phyloP scores from a whole-genome alignment of 2,797 vertebrate species.

The Rhynchotus rufescens region DNA sequence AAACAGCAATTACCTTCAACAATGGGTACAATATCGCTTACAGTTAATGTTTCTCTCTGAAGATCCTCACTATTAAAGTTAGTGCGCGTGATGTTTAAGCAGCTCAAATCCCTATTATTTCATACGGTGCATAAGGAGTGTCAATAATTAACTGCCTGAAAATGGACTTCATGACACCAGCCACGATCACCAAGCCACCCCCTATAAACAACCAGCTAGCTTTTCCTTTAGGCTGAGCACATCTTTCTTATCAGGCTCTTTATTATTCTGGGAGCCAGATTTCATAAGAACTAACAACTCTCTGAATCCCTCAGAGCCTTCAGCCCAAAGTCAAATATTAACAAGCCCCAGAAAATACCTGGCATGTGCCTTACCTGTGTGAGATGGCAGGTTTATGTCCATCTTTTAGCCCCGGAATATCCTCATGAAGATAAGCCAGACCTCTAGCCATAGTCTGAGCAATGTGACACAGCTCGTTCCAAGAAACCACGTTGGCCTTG shows the following conservation, averaged over 20 bases:
- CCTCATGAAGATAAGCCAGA: conserved; percentile 94
- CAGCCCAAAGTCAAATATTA: background rate
- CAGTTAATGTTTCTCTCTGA: background rate
- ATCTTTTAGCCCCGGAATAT: conserved; percentile 93
- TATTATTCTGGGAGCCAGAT: background rate
- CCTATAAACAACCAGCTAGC: background rate
- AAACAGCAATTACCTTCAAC: background rate
- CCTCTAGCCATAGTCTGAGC: conserved; percentile 91
- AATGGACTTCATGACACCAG: no score
- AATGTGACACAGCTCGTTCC: conserved; percentile 95
- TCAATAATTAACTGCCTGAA: background rate
- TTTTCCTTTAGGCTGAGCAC: background rate
- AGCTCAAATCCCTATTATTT: background rate
- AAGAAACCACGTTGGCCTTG: conserved; percentile 95
- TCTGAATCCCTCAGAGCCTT: accelerated
- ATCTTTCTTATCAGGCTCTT: background rate
- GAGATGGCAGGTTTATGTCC: conserved; percentile 95
- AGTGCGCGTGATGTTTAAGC: accelerated
- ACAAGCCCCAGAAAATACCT: no score
- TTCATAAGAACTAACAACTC: background rate
- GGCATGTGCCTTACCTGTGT: conserved; percentile 83
- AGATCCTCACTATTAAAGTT: no score
- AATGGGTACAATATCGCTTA: background rate
- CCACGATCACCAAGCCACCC: no score
- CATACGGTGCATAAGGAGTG: background rate